These are phyloP conservation scores for Cyphomyrmex costatus DNA, from an alignment of 1,140 invertebrate species.

Conservation along the genomic window DNA sequence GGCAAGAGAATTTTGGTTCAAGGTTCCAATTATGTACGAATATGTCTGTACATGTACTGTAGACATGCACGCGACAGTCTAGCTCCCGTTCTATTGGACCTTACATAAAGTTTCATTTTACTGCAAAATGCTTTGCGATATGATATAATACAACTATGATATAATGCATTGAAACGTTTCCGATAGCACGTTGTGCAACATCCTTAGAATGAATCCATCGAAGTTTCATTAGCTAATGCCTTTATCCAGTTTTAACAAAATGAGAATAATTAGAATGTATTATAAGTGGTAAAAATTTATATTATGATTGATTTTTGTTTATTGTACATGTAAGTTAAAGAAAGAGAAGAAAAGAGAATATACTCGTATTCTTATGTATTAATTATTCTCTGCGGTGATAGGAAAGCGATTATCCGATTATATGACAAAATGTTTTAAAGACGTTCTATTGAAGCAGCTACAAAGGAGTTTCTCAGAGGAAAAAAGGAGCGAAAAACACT, in stretches of 20 bases:
- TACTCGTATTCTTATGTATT: background rate
- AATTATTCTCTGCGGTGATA: background rate
- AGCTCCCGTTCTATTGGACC: background rate
- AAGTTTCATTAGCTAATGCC: background rate
- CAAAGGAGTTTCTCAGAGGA: background rate
- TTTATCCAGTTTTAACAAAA: background rate
- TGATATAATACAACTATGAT: no score
- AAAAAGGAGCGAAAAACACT: background rate
- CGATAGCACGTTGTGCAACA: background rate
- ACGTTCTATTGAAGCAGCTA: background rate
- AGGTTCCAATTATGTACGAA: background rate
- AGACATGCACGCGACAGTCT: background rate
- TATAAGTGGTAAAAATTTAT: no score
- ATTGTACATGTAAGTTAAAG: background rate
- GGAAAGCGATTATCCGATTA: background rate
- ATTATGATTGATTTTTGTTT: background rate
- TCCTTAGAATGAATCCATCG: background rate
- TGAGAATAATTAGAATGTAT: background rate
- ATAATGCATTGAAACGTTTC: background rate
- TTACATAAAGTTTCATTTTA: background rate
- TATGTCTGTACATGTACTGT: background rate
- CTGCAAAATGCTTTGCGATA: background rate
- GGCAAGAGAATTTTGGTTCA: slow-evolving; percentile 24
- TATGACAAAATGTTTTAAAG: background rate
- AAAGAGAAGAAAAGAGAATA: background rate